Conservation (phyloP, 2,113 vertebrate genomes). For the Potamarius usumacintae region DNA sequence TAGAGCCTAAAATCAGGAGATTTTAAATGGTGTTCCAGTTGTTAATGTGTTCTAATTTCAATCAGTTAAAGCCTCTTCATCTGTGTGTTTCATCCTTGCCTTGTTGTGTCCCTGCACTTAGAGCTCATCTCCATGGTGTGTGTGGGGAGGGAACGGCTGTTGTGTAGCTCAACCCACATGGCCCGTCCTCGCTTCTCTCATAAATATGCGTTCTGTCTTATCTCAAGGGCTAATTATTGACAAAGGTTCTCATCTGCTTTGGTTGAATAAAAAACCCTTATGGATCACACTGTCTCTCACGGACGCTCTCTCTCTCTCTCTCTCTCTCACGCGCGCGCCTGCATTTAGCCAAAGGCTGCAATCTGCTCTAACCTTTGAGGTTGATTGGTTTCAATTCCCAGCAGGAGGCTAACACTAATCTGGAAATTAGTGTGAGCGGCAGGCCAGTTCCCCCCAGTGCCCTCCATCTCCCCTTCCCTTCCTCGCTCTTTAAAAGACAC, state of each 20-base stretch:
- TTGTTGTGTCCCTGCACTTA: not conserved
- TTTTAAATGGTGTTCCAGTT: not conserved
- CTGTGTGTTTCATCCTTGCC: not conserved
- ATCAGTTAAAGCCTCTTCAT: not conserved
- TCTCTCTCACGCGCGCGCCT: too few species aligned
- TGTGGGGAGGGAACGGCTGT: slow-evolving; percentile 1
- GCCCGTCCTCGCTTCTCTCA: slow-evolving; percentile 8
- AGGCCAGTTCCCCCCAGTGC: not conserved
- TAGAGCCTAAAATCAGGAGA: not conserved
- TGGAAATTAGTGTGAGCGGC: slow-evolving; percentile 22
- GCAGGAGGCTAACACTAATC: slow-evolving; percentile 13
- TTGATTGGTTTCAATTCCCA: slow-evolving; percentile 41
- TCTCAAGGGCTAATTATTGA: slow-evolving; percentile 24
- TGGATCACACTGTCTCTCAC: not conserved
- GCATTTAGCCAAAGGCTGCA: slow-evolving; percentile 17
- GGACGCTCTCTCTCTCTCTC: not conserved
- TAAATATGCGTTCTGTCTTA: slow-evolving; percentile 50
- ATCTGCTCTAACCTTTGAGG: slow-evolving; percentile 41
- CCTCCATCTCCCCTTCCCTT: not conserved
- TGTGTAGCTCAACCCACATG: slow-evolving; percentile 24
- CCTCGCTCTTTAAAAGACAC: slow-evolving; percentile 25
- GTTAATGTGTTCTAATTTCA: not conserved
- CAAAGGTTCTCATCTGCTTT: slow-evolving; percentile 17
- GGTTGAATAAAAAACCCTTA: slow-evolving; percentile 26
- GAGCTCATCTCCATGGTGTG: slow-evolving; percentile 18